Base-by-base conservation (phyloP, 35 echinoderm and acorn worm genomes). In the Stichopus chloronotus region DNA sequence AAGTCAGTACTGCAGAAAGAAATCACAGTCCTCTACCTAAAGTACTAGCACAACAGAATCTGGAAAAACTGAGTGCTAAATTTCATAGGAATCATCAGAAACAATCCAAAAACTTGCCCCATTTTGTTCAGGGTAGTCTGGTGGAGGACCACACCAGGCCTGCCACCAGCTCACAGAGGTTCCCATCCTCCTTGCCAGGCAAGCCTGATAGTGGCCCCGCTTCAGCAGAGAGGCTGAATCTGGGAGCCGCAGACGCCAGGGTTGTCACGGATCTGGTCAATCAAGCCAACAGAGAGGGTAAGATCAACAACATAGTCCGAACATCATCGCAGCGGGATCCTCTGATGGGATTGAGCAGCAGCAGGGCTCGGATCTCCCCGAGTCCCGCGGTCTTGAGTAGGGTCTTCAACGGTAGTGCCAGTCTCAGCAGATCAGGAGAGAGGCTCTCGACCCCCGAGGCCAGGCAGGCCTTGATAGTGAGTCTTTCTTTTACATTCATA, bases 181-280 rank as follows among this genome's bases (percentile, higher is more conserved):
- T 91, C 12, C 76, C 90, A 79, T 78, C 90, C 54, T 22, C 90
- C 72, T 58, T 91, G 71, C 90, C 76, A 78, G 13, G 5, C 53
- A 78, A 79, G 8, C 90, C 69, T 5, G 90, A 79, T 43, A 58
- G 69, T 21, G 30, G 76, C 17, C 6, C 20, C 4, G 22, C 76
- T 9, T 71, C 71, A 13, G 72, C 90, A 11, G 92, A 95, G 30
- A 57, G 86, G 19, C 87, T 93, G 12, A 93, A 78, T 53, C 65
- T 92, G 11, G 86, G 92, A 21, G 95, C 93, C 14, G 92, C 95
- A 55, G 97, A 99, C 53, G 97, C 97, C 16, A 81, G 97, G 58
- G 94, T 95, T 63, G 94, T 96, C 5, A 99, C 97, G 23, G 91
- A 99, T 77, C 92, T 96, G 55, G 95, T 99, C 19, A 99, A 99